Evolutionary conservation across 2,797 vertebrate genomes (phyloP), one percentile per base, ranked within the genome.

Genomic region (Sitta carolinensis): DNA sequence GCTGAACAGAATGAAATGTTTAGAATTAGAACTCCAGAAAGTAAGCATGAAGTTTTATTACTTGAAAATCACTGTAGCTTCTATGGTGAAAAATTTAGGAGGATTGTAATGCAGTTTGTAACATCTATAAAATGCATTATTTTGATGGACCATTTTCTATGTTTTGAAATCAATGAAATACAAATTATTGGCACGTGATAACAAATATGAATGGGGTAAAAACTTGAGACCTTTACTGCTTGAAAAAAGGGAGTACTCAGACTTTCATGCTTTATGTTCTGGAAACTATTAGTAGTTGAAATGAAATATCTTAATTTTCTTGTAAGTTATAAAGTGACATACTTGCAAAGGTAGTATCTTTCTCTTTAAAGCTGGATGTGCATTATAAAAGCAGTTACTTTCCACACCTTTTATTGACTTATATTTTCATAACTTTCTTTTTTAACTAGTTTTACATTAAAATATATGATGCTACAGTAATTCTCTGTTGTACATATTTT

Each of bases 101-200:
- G 27, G 21, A 79, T 57, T 84, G 20, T 70, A 75, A 59, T 84
- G 47, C 7, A 30, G 42, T 84, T 90, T 72, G 40, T 58, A 78
- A 29, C 26, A 48, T 64, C 47, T 48, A 32, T 68, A 58, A 90
- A 87, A 73, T 45, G 7, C 47, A 85, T 92, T 70, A 17, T 63
- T 87, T 90, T 94, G 59, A 34, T 78, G 20, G 69, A 36, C 29
- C 9, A 4, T 92, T 90, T 87, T 79, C 45, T 81, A 11, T 76
- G 62, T 89, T 96, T 94, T 80, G 64, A 85, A 87, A 89, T 63
- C 32, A 69, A 16, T 69, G 26, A 93, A 76, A 74, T 66, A 55
- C 11, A 66, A 55, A 74, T 34, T 9, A 40, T 64, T 38, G 64
- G 36, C 61, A 89, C 1, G 3, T 77, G 54, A 51, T 85, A 93